phyloP scores from a whole-genome alignment of 2,113 vertebrate species.

The Edolisoma coerulescens region DNA sequence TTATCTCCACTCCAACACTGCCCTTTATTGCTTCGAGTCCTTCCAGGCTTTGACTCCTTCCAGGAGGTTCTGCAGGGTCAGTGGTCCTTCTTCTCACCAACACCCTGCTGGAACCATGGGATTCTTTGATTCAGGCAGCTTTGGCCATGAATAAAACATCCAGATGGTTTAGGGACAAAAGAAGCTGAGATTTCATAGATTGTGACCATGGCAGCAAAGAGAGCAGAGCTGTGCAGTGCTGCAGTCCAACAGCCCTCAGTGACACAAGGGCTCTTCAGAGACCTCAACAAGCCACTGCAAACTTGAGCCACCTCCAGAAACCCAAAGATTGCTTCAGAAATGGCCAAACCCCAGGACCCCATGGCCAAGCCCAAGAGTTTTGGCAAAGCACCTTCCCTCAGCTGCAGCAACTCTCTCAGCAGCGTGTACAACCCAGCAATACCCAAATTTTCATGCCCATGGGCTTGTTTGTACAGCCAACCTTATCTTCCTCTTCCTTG shows the following conservation, averaged over 20 bases:
- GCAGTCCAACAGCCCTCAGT: neutral
- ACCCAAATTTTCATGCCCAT: neutral
- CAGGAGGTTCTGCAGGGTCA: neutral
- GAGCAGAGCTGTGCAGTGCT: neutral
- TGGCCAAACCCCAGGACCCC: neutral
- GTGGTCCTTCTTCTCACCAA: neutral
- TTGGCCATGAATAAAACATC: neutral
- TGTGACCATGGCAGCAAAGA: neutral
- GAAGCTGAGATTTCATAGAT: neutral
- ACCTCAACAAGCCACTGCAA: neutral
- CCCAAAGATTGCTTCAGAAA: neutral
- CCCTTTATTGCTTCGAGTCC: neutral
- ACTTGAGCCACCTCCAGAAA: neutral
- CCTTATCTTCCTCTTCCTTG: neutral
- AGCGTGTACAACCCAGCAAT: rapidly evolving
- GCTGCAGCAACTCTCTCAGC: neutral
- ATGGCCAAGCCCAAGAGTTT: neutral
- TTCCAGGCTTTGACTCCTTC: neutral
- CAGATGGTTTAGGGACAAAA: neutral
- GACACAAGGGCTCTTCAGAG: neutral
- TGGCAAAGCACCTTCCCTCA: neutral
- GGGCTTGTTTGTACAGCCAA: neutral
- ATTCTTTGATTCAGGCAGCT: neutral
- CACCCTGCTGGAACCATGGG: neutral
- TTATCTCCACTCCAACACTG: neutral